A percentile compares a stretch with the other conserved stretches of the same genome.
phyloP scores from a whole-genome alignment of 2,113 vertebrate species.

The Regulus satrapa region DNA sequence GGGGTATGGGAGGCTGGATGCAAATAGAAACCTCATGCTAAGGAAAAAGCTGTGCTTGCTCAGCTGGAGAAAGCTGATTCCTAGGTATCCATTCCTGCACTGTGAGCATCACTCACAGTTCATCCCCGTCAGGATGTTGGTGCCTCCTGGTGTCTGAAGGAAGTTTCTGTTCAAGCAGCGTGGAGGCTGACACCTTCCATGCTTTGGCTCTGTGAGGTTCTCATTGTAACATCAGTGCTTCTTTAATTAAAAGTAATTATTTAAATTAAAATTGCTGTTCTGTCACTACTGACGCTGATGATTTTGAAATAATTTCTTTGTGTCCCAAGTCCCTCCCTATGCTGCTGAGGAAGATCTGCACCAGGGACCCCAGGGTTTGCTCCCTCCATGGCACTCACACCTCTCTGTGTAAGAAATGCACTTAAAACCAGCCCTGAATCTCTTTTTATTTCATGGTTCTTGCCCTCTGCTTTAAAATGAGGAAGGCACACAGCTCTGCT shows the following conservation, averaged over 20 bases:
- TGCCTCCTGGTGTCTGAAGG: constrained; percentile 64
- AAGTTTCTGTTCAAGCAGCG: neutral
- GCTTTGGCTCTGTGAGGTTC: neutral
- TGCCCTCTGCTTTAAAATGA: neutral
- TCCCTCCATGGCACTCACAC: neutral
- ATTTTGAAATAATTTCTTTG: neutral
- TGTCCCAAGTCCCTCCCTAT: neutral
- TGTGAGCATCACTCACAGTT: neutral
- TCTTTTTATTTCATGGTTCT: neutral
- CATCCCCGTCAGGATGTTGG: constrained; percentile 22
- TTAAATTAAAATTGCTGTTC: neutral
- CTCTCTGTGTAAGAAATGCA: neutral
- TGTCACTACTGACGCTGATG: neutral
- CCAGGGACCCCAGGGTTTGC: neutral
- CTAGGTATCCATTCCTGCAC: neutral
- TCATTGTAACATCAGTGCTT: neutral
- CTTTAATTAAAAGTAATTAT: neutral
- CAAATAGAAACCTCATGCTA: neutral
- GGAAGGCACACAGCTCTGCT: neutral
- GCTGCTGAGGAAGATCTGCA: neutral
- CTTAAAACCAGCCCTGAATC: neutral
- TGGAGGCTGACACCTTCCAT: neutral
- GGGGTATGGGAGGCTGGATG: neutral
- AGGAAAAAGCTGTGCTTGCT: neutral
- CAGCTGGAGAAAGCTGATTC: neutral